phyloP scores from a whole-genome alignment of 2,888 invertebrate genomes.

The Dasypolia templi region DNA sequence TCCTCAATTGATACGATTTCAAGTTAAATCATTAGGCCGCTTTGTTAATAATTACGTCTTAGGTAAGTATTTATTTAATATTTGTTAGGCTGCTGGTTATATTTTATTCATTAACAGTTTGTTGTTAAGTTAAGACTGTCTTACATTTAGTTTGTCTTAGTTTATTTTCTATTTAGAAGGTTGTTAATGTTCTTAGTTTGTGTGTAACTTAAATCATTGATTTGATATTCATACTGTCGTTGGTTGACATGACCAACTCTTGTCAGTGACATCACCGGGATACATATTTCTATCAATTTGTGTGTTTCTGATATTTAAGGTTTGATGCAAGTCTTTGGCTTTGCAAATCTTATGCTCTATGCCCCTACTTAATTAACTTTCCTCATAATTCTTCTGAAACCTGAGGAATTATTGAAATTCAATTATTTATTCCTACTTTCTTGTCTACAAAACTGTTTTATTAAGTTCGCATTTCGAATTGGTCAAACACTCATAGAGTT shows the following conservation, averaged over 20 bases:
- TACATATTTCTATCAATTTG: background rate
- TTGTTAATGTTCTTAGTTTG: conserved; percentile 8
- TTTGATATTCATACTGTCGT: background rate
- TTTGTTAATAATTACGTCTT: conserved; percentile 44
- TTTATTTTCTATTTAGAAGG: conserved; percentile 11
- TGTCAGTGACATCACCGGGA: background rate
- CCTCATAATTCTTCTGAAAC: background rate
- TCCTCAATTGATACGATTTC: conserved; percentile 47
- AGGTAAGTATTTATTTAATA: conserved; percentile 26
- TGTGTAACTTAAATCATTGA: conserved; percentile 19
- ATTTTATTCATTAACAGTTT: conserved; percentile 32
- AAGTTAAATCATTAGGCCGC: conserved; percentile 46
- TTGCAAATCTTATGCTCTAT: background rate
- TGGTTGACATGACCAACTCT: background rate
- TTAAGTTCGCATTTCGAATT: background rate
- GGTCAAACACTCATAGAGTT: background rate
- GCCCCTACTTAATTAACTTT: background rate
- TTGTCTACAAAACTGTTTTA: background rate
- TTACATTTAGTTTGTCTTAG: background rate
- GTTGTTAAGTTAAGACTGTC: conserved; percentile 24
- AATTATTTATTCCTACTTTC: background rate
- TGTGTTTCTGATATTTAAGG: background rate
- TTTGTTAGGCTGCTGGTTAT: conserved; percentile 8
- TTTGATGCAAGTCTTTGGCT: background rate
- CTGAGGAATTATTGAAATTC: background rate